Percentiles rank a stretch among this genome's conserved stretches.
phyloP scores from a whole-genome alignment of 2,888 invertebrate species.

The Theretra japonica region DNA sequence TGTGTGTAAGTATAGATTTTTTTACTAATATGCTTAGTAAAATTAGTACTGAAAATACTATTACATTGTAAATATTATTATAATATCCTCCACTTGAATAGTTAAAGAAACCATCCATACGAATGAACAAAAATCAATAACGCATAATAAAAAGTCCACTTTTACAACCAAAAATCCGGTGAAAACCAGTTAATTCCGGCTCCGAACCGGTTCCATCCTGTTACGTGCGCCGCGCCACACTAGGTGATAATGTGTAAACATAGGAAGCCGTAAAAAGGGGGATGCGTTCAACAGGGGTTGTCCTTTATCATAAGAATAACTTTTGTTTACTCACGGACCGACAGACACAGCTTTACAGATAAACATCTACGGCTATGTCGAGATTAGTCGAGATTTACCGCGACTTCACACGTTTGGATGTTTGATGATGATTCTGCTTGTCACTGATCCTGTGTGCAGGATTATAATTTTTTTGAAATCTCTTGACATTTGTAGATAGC shows the following conservation, averaged over 20 bases:
- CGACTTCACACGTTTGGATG: constrained; percentile 5
- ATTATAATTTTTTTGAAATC: too few relatives aligned
- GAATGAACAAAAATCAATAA: not conserved
- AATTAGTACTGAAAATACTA: not conserved
- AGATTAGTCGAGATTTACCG: constrained; percentile 20
- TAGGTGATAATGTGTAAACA: constrained; percentile 24
- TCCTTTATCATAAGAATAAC: constrained; percentile 18
- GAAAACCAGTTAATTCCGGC: constrained; percentile 26
- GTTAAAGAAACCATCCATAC: not conserved
- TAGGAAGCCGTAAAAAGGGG: constrained; percentile 25
- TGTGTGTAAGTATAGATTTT: too few relatives aligned
- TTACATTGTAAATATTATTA: not conserved
- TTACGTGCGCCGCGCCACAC: constrained; percentile 13
- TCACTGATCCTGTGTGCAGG: too few relatives aligned
- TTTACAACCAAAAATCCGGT: constrained; percentile 23
- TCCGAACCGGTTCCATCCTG: constrained; percentile 16
- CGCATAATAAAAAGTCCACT: constrained; percentile 10
- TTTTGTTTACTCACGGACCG: constrained; percentile 22
- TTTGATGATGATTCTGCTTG: too few relatives aligned
- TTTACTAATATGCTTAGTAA: too few relatives aligned
- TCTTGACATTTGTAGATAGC: too few relatives aligned
- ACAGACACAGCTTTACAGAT: constrained; percentile 22
- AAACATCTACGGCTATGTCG: constrained; percentile 15
- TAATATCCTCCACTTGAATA: not conserved
- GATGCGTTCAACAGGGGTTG: constrained; percentile 19